These are phyloP conservation scores for Otis tarda DNA, from an alignment of 2,113 vertebrate species.

Conservation along the genomic window DNA sequence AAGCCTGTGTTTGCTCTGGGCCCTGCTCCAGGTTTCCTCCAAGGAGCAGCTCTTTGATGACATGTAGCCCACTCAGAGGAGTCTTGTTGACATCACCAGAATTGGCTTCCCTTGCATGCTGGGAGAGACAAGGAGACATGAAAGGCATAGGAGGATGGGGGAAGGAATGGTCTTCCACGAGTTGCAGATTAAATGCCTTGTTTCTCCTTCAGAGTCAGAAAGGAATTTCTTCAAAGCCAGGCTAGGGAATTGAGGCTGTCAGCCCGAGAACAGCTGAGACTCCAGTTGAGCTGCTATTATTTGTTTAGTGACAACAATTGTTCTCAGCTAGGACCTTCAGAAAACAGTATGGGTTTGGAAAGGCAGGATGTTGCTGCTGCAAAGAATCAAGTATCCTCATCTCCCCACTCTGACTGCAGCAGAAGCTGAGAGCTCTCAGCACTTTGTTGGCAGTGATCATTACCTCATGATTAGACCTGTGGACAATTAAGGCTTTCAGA, in stretches of 20 bases:
- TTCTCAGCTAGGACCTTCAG: neutral
- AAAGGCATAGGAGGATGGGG: neutral
- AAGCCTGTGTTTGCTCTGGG: neutral
- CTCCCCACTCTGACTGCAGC: neutral
- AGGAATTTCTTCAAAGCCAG: fast-evolving
- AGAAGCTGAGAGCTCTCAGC: neutral
- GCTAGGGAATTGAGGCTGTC: neutral
- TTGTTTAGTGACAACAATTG: neutral
- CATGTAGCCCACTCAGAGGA: neutral
- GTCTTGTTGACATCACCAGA: neutral
- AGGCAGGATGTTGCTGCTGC: neutral
- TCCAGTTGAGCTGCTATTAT: neutral
- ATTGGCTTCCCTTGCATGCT: neutral
- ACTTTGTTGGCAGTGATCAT: neutral
- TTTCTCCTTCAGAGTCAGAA: neutral
- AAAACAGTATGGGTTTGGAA: neutral
- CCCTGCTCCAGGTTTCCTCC: neutral
- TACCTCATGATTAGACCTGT: neutral
- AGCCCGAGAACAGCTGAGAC: neutral
- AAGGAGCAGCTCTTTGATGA: neutral
- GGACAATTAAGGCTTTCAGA: conserved; percentile 1
- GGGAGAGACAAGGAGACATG: neutral
- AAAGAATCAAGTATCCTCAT: neutral
- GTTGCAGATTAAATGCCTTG: neutral
- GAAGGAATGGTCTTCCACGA: neutral